Evolutionary conservation across 2,113 vertebrate genomes (phyloP).

Genomic region (Myodes glareolus): DNA sequence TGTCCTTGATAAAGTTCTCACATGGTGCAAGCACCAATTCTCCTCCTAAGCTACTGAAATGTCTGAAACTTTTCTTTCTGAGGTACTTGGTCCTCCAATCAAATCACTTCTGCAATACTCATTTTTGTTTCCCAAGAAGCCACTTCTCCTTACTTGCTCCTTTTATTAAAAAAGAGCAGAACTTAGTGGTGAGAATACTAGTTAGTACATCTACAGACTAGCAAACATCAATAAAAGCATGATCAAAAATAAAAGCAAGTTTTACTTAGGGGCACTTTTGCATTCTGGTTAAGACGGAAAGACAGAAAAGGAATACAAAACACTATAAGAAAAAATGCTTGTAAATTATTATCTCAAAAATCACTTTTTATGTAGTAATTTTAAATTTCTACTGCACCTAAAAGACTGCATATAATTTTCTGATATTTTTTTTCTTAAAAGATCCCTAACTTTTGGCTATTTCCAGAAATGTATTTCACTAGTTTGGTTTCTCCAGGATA

Average conservation of each 20-base stretch:
- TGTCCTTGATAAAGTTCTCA: not conserved
- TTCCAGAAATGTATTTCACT: slow-evolving; percentile 34
- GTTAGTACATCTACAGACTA: slow-evolving; percentile 6
- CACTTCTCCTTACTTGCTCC: not conserved
- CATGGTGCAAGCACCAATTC: not conserved
- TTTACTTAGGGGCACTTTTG: not conserved
- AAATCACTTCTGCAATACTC: not conserved
- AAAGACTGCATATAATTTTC: slow-evolving; percentile 33
- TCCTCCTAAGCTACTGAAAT: not conserved
- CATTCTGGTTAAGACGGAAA: not conserved
- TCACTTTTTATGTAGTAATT: not conserved
- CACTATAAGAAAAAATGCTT: not conserved
- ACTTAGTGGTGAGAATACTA: slow-evolving; percentile 41
- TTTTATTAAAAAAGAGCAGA: not conserved
- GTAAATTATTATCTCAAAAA: not conserved
- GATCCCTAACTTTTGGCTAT: not conserved
- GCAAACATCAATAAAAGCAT: not conserved
- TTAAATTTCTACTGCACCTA: slow-evolving; percentile 18
- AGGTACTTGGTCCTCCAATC: not conserved
- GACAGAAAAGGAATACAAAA: not conserved
- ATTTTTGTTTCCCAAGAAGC: not conserved
- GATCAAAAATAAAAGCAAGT: not conserved
- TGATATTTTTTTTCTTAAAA: slow-evolving; percentile 40
- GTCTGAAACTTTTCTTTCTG: not conserved
- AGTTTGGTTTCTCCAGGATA: not conserved